Evolutionary conservation across 1,140 invertebrate genomes (phyloP), one percentile per base, ranked within the genome.

Genomic region (Augochlora pura): DNA sequence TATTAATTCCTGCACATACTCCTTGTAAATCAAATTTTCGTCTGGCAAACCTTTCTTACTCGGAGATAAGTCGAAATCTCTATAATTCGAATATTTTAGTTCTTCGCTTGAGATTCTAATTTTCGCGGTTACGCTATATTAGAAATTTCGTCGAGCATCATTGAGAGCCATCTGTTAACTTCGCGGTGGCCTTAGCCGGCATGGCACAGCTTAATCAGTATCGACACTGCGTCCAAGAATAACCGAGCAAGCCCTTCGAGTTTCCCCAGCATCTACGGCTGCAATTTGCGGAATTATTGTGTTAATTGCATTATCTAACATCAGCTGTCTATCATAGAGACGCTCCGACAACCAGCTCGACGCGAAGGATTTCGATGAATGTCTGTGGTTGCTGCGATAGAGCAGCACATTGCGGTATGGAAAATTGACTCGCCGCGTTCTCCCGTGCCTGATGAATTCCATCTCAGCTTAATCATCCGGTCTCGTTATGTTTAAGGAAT

Each of bases 281-380:
- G 39, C 52, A 79, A 79, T 79, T 79, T 52, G 63, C 63, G 38
- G 63, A 60, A 66, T 79, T 74, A 74, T 79, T 49, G 27, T n/a
- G n/a, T 63, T 79, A 79, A 79, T 79, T 79, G 52, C 52, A 27
- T 79, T 74, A 67, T 67, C 77, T 79, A 74, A 79, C n/a, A 59
- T 74, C 52, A 62, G 7, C 16, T 74, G 71, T 73, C 68, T 59
- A 65, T 73, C 62, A 32, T 18, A 27, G 63, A 16, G 2, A 16
- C 14, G 21, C 2, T n/a, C 18, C 6, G 42, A 16, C 0, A 12
- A 57, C 9, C 16, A 16, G 0, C n/a, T 21, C 32, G 65, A 23
- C 23, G 32, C 73, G 62, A 66, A 73, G 63, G 60, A 67, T 65
- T 60, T 49, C 62, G 71, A 66, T 74, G 52, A 66, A 68, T 46